A percentile compares a stretch with the other conserved stretches of the same genome.
These are phyloP conservation scores for Dasysyrphus albostriatus DNA, from an alignment of 2,888 invertebrate species.

Conservation along the genomic window DNA sequence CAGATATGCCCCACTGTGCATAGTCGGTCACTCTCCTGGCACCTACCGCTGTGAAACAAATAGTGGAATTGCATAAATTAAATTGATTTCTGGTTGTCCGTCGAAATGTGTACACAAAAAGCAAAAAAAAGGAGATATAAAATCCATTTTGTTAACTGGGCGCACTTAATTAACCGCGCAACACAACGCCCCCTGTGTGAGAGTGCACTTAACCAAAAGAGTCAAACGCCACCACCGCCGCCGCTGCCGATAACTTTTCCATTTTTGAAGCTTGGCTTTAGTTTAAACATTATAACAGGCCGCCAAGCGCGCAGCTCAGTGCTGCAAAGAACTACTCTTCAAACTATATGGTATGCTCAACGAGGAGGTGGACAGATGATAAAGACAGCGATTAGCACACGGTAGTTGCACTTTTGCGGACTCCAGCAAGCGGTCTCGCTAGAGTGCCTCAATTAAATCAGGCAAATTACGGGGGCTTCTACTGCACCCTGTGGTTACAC, in stretches of 20 bases:
- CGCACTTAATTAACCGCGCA: conserved; percentile 72
- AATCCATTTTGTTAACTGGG: conserved; percentile 65
- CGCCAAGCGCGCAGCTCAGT: conserved; percentile 13
- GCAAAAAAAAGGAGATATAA: conserved; percentile 10
- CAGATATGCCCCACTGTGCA: not conserved
- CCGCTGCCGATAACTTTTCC: conserved; percentile 28
- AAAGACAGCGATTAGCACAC: conserved; percentile 68
- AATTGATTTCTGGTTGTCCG: conserved; percentile 67
- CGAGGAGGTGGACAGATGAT: conserved; percentile 73
- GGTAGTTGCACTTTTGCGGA: conserved; percentile 47
- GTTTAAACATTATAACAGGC: not conserved
- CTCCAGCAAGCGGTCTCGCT: conserved; percentile 36
- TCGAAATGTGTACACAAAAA: conserved; percentile 44
- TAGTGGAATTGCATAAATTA: conserved; percentile 66
- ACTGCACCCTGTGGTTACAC: conserved; percentile 59
- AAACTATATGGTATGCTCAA: conserved; percentile 36
- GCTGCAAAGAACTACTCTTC: conserved; percentile 1
- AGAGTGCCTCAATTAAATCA: conserved; percentile 74
- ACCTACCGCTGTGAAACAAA: conserved; percentile 31
- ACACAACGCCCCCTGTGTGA: conserved; percentile 51
- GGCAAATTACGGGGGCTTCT: conserved; percentile 71
- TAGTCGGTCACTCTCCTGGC: not conserved
- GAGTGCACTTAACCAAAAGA: conserved; percentile 54
- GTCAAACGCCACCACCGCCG: not conserved
- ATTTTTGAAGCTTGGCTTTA: conserved; percentile 12